A percentile compares a stretch with the other conserved stretches of the same genome.
phyloP scores from a whole-genome alignment of 2,113 vertebrate genomes.

The Cercocebus atys region DNA sequence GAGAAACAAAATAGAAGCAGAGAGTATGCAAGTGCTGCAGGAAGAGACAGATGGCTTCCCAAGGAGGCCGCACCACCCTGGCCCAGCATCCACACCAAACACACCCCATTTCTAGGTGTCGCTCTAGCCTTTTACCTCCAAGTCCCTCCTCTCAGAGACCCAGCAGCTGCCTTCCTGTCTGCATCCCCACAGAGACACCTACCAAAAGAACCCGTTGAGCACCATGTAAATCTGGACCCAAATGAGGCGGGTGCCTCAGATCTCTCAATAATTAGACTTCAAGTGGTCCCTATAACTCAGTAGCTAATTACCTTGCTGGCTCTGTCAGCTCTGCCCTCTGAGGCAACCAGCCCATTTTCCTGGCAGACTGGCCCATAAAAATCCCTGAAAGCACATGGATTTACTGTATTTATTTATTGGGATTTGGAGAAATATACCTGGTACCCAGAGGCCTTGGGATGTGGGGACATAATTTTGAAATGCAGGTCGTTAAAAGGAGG shows the following conservation, averaged over 20 bases:
- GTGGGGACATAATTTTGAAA: slow-evolving; percentile 63
- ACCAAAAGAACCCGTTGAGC: rapidly evolving
- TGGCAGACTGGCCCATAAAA: slow-evolving; percentile 72
- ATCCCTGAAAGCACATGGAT: slow-evolving; percentile 50
- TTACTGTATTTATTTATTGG: slow-evolving; percentile 74
- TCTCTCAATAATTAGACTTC: slow-evolving; percentile 65
- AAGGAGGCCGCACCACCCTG: rapidly evolving
- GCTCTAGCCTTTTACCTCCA: neutral
- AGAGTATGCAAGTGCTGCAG: rapidly evolving
- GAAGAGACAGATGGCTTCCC: rapidly evolving
- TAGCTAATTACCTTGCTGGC: slow-evolving; percentile 45
- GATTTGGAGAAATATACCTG: slow-evolving; percentile 61
- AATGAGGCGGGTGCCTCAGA: neutral
- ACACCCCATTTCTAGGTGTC: neutral
- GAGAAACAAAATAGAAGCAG: rapidly evolving
- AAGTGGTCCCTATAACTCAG: slow-evolving; percentile 74
- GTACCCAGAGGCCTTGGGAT: slow-evolving; percentile 29
- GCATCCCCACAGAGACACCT: rapidly evolving
- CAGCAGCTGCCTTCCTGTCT: neutral
- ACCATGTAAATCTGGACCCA: neutral
- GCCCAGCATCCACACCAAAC: neutral
- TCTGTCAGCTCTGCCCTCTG: neutral
- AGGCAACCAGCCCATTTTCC: slow-evolving; percentile 65
- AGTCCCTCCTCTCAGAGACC: neutral
- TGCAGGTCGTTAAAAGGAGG: slow-evolving; percentile 51